A percentile compares a stretch with the other conserved stretches of the same genome.
These are phyloP conservation scores for Eupithecia subfuscata DNA, from an alignment of 2,888 invertebrate genomes.

Conservation along the genomic window DNA sequence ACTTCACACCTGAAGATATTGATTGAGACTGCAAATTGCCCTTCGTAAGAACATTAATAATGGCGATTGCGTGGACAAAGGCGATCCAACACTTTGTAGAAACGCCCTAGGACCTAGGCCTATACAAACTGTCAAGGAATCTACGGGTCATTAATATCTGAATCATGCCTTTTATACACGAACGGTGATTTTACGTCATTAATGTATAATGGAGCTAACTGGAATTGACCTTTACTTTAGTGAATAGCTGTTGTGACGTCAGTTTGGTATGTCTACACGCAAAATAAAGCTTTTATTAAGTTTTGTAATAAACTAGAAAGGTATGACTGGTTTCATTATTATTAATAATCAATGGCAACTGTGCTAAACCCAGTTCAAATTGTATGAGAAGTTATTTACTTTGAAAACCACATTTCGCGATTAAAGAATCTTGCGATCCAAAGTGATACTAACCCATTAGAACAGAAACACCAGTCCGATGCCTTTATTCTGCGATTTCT, in stretches of 20 bases:
- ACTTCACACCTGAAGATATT: constrained; percentile 1
- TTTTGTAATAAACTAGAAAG: background rate
- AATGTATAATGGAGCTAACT: constrained; percentile 56
- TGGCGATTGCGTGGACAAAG: constrained; percentile 30
- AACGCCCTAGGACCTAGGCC: constrained; percentile 55
- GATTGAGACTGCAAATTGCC: constrained; percentile 11
- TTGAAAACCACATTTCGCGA: too few species aligned
- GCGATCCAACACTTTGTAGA: constrained; percentile 47
- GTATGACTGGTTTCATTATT: background rate
- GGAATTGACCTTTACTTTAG: constrained; percentile 56
- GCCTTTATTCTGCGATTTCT: too few species aligned
- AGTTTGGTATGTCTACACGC: constrained; percentile 21
- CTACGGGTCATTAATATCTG: constrained; percentile 57
- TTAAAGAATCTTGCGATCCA: too few species aligned
- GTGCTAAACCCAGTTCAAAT: background rate
- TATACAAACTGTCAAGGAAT: background rate
- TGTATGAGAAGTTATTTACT: too few species aligned
- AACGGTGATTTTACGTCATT: constrained; percentile 57
- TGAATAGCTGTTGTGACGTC: constrained; percentile 48
- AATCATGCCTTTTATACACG: constrained; percentile 57
- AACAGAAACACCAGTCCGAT: too few species aligned
- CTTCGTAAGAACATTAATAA: constrained; percentile 25
- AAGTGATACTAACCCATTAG: too few species aligned
- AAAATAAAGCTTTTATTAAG: background rate
- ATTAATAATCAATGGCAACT: background rate